These are phyloP conservation scores for Chunga burmeisteri DNA, from an alignment of 2,113 vertebrate species.

Conservation along the genomic window DNA sequence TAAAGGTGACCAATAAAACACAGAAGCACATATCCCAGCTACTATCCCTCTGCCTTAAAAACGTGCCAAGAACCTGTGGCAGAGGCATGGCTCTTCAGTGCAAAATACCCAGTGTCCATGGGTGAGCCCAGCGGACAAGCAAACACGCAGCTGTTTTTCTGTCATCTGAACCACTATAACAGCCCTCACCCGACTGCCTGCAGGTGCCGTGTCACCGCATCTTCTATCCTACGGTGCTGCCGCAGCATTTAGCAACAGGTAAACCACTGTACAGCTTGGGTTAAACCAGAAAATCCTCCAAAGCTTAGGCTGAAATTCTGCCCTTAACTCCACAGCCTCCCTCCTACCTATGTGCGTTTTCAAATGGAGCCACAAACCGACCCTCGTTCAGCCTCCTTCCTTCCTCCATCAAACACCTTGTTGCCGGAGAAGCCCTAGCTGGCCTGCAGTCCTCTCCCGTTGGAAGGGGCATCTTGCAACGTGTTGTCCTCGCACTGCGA, in stretches of 20 bases:
- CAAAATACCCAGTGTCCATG: not conserved
- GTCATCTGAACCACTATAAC: not conserved
- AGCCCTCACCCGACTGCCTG: not conserved
- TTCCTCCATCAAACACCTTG: not conserved
- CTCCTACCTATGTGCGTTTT: accelerated
- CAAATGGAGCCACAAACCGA: not conserved
- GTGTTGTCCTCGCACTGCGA: accelerated
- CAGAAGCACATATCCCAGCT: not conserved
- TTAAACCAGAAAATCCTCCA: not conserved
- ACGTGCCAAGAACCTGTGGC: accelerated
- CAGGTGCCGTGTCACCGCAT: not conserved
- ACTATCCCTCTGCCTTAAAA: not conserved
- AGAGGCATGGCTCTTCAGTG: not conserved
- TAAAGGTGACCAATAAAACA: not conserved
- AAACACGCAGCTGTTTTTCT: not conserved
- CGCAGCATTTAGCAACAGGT: not conserved
- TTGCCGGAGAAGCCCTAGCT: not conserved
- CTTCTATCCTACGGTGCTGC: not conserved
- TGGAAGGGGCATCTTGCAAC: not conserved
- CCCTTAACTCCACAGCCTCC: not conserved
- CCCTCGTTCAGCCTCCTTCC: not conserved
- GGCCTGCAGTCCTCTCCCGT: not conserved
- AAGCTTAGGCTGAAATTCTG: not conserved
- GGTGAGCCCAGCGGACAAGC: not conserved
- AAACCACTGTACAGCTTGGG: not conserved